Base-by-base conservation (phyloP, 2,113 vertebrate genomes). In the Planiliza haematocheilus region DNA sequence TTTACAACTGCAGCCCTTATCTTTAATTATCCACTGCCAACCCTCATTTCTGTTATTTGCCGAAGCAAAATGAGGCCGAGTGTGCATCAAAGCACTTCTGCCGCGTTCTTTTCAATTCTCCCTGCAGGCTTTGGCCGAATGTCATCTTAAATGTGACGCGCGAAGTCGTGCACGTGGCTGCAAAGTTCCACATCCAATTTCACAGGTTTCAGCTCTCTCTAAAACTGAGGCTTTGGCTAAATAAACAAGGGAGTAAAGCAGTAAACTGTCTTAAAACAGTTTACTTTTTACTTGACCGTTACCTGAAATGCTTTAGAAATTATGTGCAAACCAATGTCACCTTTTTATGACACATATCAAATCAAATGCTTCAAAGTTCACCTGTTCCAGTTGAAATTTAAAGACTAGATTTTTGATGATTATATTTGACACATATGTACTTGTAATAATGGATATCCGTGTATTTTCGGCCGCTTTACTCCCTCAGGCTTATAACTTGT, bases 391-490 rank as follows among this genome's bases (percentile, higher is more conserved):
- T 8, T 41, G 14, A 59, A 58, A 58, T 70, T 43, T 20, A 58
- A 66, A 69, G 10, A 73, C 52, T 36, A 36, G 52, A 72, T 46
- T 72, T 83, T 74, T 78, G 71, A 77, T 60, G 76, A 84, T 18
- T 63, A 18, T 37, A 50, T 16, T 81, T 67, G 77, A 30, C 51
- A 80, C 63, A 72, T 70, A 72, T 62, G 69, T 68, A 73, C 58
- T 51, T 77, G 59, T 83, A 84, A 77, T 72, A 70, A 72, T 82
- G 83, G 77, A 87, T 88, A 52, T 67, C 79, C 39, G 79, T 74
- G 83, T 89, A 93, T 93, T 90, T n/a, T 91, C 93, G 92, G 92
- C 90, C 92, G 91, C 60, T 74, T 72, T 38, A 7, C 62, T 89
- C 88, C 92, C 90, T 69, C 82, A 83, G 89, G 91, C 86, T 72